phyloP scores from a whole-genome alignment of 2,113 vertebrate genomes.

The Salvelinus sp. region DNA sequence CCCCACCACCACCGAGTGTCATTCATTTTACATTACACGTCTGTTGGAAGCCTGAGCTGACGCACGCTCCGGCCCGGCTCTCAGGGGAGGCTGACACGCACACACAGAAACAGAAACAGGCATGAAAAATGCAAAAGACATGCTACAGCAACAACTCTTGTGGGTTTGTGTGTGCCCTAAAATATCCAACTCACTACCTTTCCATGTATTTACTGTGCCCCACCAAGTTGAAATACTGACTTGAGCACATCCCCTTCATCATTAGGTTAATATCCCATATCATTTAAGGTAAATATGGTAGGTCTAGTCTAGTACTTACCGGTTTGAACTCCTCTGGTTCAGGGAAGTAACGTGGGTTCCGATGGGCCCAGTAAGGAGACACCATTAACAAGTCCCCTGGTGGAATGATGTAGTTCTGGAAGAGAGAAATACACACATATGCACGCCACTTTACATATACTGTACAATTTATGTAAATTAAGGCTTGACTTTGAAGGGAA shows the following conservation, averaged over 20 bases:
- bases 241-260: neutral
- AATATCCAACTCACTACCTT: no score
- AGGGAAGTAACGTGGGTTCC: constrained; percentile 53
- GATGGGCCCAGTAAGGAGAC: constrained; percentile 83
- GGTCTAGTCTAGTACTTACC: constrained; percentile 64
- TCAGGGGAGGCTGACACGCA: neutral
- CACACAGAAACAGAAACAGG: neutral
- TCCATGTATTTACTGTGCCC: no score
- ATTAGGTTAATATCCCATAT: neutral
- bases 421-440: constrained; percentile 18
- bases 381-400: constrained; percentile 81
- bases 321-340: constrained; percentile 77
- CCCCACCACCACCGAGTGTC: neutral
- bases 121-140: neutral
- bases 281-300: neutral
- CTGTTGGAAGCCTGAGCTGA: neutral
- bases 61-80: neutral
- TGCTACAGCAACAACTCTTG: neutral
- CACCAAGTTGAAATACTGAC: neutral
- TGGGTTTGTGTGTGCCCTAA: no score
- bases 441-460: no score
- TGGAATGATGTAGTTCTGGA: constrained; percentile 78
- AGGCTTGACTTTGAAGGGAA: no score
- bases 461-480: no score
- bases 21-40: neutral